Percentiles rank a stretch among this genome's conserved stretches.
These are phyloP conservation scores for Brotula barbata DNA, from an alignment of 2,797 vertebrate species.

Conservation along the genomic window DNA sequence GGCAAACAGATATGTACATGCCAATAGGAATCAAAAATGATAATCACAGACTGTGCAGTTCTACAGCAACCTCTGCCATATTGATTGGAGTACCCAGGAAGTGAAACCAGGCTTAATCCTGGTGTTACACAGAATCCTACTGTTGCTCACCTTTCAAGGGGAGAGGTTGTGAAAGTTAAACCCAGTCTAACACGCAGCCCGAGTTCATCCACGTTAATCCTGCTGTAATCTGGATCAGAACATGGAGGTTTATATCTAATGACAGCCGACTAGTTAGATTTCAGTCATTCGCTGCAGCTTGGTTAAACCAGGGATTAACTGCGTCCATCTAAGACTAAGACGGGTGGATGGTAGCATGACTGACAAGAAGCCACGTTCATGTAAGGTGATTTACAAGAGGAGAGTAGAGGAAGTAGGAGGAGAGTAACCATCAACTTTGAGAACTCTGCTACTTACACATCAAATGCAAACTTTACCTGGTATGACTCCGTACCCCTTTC, in stretches of 20 bases:
- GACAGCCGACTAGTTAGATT: slow-evolving; percentile 79
- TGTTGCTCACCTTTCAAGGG: slow-evolving; percentile 73
- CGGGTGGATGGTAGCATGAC: slow-evolving; percentile 50
- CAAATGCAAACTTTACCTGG: slow-evolving; percentile 7
- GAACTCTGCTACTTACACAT: slow-evolving; percentile 23
- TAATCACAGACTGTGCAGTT: slow-evolving; percentile 20
- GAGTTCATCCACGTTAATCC: slow-evolving; percentile 78
- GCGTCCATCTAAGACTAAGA: slow-evolving; percentile 60
- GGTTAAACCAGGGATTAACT: slow-evolving; percentile 77
- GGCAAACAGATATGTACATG: no score
- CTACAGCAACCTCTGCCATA: slow-evolving; percentile 57
- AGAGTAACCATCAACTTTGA: slow-evolving; percentile 28
- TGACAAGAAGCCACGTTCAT: slow-evolving; percentile 47
- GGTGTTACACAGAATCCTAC: slow-evolving; percentile 71
- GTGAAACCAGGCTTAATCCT: slow-evolving; percentile 74
- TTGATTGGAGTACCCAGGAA: slow-evolving; percentile 65
- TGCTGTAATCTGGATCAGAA: slow-evolving; percentile 78
- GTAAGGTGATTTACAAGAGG: slow-evolving; percentile 34
- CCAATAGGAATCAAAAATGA: no score
- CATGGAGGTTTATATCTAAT: slow-evolving; percentile 73
- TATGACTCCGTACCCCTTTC: slow-evolving; percentile 10
- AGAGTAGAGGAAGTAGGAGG: slow-evolving; percentile 21
- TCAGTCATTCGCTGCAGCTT: slow-evolving; percentile 60
- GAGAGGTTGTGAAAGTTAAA: slow-evolving; percentile 75
- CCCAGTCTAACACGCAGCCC: slow-evolving; percentile 71